Evolutionary conservation across 2,113 vertebrate species (phyloP), one percentile per base, ranked within the genome.

Genomic region (Arizona elegans): DNA sequence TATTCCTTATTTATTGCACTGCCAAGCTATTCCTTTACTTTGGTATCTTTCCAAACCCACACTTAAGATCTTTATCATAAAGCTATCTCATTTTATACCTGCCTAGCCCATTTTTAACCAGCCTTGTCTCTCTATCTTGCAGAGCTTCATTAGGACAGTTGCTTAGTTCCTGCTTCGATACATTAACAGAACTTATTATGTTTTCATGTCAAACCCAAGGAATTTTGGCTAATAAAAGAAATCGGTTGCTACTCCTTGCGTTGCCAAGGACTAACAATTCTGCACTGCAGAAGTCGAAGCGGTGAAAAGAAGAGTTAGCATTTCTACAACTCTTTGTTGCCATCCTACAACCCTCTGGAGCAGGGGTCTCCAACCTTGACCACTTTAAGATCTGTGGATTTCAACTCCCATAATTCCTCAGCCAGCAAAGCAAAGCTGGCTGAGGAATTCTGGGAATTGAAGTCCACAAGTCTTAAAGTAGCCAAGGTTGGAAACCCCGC

Each of bases 61-160:
- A 75, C 7, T 21, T 21, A 75, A 75, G 17, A 55, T 75, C 29
- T 91, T 75, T 94, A 87, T 93, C 86, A 93, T 17, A 65, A 93
- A 90, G 52, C 86, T 91, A 75, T 93, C 70, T 54, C 43, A 43
- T 62, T 89, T 23, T 38, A 50, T 43, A 55, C 17, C 50, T 70
- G 62, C 24, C 88, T 94, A 88, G 23, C 92, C 50, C 0, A 2
- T 33, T 92, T 56, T 91, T n/a, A 52, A 65, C 91, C 95, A 53
- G n/a, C 86, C 24, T 94, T 33, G 15, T 94, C 89, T 96, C 95
- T 96, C 87, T 70, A 3, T 26, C 58, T 65, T n/a, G 94, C 88
- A 26, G 12, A 33, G 29, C 29, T 58, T 91, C 93, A 94, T 86
- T 87, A 90, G 89, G 89, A 88, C 59, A 56, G 86, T 94, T 3